Evolutionary conservation across 2,888 invertebrate species (phyloP).

Genomic region (Leucophora obtusa): DNA sequence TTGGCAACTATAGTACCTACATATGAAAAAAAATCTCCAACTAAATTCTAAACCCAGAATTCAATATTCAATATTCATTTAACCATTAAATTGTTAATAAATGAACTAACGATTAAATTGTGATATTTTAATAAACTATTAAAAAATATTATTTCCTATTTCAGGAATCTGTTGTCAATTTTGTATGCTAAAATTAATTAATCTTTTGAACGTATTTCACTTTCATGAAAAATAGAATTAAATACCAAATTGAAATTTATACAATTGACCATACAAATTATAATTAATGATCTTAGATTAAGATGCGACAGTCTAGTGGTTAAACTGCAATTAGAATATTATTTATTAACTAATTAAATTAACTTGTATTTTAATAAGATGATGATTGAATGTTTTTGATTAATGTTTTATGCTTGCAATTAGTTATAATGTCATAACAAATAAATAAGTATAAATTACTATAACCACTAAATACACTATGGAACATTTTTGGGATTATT

Average conservation of each 20-base stretch:
- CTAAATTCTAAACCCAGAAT: no score
- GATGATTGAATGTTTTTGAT: conserved; percentile 52
- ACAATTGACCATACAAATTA: background rate
- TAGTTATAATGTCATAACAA: conserved; percentile 41
- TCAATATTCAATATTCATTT: no score
- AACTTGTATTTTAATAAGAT: conserved; percentile 52
- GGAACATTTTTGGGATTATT: no score
- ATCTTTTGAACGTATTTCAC: background rate
- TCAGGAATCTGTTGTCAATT: background rate
- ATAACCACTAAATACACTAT: no score
- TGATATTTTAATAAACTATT: conserved; percentile 36
- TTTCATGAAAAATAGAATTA: background rate
- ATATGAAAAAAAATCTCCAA: no score
- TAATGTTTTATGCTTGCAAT: conserved; percentile 55
- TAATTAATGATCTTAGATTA: conserved; percentile 15
- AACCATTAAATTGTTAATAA: conserved; percentile 31
- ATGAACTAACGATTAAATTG: conserved; percentile 25
- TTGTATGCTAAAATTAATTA: background rate
- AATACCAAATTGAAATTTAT: background rate
- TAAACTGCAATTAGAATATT: conserved; percentile 43
- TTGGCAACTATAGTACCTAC: no score
- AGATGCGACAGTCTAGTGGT: background rate
- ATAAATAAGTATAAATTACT: conserved; percentile 33
- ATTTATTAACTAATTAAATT: conserved; percentile 58
- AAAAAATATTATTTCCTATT: background rate